A percentile compares a stretch with the other conserved stretches of the same genome.
Evolutionary conservation across 2,888 invertebrate species (phyloP).

Genomic region (Ariolimax columbianus): DNA sequence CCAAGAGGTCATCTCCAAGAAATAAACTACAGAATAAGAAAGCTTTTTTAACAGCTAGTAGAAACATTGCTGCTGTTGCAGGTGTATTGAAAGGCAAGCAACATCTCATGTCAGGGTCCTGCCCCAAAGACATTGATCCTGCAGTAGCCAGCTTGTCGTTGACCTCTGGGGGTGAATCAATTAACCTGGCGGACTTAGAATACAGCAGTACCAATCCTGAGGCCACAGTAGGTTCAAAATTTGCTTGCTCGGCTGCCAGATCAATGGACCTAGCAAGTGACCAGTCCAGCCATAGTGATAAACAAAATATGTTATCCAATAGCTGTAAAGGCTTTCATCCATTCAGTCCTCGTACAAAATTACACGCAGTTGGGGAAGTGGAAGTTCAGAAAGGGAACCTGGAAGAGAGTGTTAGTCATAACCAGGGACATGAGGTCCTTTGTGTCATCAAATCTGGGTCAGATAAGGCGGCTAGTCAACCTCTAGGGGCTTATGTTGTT

Average conservation of each 20-base stretch:
- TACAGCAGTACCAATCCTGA: neutral
- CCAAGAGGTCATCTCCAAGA: neutral
- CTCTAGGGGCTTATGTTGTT: too few relatives aligned
- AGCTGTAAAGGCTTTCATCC: constrained; percentile 36
- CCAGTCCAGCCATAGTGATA: neutral
- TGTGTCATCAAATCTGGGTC: neutral
- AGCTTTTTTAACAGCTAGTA: neutral
- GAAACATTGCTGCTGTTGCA: neutral
- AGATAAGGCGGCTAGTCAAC: neutral
- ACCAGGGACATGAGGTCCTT: neutral
- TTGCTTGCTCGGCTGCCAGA: neutral
- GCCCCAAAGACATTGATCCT: neutral
- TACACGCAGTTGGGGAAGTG: neutral
- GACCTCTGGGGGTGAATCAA: neutral
- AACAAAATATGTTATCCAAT: constrained; percentile 18
- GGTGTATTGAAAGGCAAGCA: too few relatives aligned
- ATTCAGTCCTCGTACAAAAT: constrained; percentile 32
- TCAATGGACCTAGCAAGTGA: neutral
- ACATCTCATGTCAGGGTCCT: neutral
- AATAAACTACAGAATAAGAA: neutral
- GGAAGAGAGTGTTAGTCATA: neutral
- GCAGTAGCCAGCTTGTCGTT: neutral
- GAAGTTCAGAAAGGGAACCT: neutral
- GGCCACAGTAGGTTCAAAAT: neutral
- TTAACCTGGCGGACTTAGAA: neutral